A percentile compares a stretch with the other conserved stretches of the same genome.
Evolutionary conservation across 2,888 invertebrate species (phyloP).

Genomic region (Drosophila niveifrons): DNA sequence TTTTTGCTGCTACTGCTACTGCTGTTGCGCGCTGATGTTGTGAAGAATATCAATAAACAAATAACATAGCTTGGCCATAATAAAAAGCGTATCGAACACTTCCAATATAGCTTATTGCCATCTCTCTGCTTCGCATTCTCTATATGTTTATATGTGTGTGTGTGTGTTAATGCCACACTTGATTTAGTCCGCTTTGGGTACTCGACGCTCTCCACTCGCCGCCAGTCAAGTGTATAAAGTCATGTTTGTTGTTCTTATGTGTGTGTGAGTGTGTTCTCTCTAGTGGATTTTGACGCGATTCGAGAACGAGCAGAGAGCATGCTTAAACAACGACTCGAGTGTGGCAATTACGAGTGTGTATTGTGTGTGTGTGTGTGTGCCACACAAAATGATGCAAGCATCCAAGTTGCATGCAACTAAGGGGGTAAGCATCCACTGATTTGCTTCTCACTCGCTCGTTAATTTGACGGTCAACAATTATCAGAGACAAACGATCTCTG

Average conservation of each 20-base stretch:
- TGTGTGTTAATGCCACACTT: conserved; percentile 46
- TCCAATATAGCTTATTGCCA: conserved; percentile 68
- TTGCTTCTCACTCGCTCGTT: conserved; percentile 5
- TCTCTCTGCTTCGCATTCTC: conserved; percentile 36
- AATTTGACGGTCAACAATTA: conserved; percentile 18
- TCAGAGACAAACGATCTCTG: background rate
- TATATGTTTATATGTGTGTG: conserved; percentile 15
- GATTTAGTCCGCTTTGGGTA: conserved; percentile 62
- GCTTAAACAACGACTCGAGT: conserved; percentile 57
- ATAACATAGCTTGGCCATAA: conserved; percentile 36
- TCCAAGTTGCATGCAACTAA: conserved; percentile 9
- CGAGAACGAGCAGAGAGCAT: conserved; percentile 46
- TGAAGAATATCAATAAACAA: conserved; percentile 65
- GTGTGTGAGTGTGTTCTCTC: conserved; percentile 37
- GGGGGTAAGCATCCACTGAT: conserved; percentile 10
- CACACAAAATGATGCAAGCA: conserved; percentile 35
- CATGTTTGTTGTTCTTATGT: conserved; percentile 33
- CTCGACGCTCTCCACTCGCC: conserved; percentile 41
- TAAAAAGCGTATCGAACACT: conserved; percentile 64
- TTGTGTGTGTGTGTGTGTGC: conserved; percentile 18
- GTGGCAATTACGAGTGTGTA: conserved; percentile 64
- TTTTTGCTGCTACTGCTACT: conserved; percentile 58
- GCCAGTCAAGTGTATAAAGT: conserved; percentile 53
- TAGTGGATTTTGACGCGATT: conserved; percentile 68
- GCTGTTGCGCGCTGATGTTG: conserved; percentile 44